phyloP scores from a whole-genome alignment of 2,113 vertebrate species.

The Marcusenius ussheri region DNA sequence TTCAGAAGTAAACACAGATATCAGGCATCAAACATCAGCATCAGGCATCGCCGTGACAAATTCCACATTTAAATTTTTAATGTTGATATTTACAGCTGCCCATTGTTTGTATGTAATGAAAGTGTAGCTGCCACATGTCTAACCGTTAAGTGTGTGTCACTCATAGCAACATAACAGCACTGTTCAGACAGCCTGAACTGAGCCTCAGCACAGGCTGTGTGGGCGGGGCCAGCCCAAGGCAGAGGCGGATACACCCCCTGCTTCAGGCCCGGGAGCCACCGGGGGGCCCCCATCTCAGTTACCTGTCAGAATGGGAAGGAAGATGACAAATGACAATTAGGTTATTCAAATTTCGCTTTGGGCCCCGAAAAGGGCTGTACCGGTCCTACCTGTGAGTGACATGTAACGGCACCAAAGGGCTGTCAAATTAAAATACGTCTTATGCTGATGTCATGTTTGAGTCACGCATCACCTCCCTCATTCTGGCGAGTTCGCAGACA shows the following conservation, averaged over 20 bases:
- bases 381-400: neutral
- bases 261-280: neutral
- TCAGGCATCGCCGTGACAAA: neutral
- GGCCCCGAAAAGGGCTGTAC: neutral
- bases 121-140: neutral
- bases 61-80: neutral
- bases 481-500: neutral
- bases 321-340: neutral
- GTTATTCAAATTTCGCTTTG: neutral
- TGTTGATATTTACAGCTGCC: neutral
- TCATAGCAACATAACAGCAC: neutral
- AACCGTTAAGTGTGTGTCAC: neutral
- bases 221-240: neutral
- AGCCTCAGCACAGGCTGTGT: neutral
- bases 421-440: neutral
- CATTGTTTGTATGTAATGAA: neutral
- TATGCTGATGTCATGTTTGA: neutral
- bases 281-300: neutral
- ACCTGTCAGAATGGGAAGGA: neutral
- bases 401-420: neutral
- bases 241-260: neutral
- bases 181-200: neutral
- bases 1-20: neutral
- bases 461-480: neutral
- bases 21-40: neutral